A percentile compares a stretch with the other conserved stretches of the same genome.
Evolutionary conservation across 2,797 vertebrate species (phyloP).

Genomic region (Threskiornis aethiopicus): DNA sequence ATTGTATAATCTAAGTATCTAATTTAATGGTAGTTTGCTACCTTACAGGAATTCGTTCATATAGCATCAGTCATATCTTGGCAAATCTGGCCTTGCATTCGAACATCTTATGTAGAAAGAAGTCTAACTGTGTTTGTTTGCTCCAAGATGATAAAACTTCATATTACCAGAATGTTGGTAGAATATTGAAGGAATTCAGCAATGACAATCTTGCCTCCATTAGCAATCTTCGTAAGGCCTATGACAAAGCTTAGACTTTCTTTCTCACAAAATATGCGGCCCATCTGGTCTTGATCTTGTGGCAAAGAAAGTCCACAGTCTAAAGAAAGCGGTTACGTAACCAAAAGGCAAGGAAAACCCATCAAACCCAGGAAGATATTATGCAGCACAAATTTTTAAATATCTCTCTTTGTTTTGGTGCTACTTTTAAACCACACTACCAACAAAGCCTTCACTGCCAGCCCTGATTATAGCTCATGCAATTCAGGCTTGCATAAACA

Average conservation of each 20-base stretch:
- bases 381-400: neutral
- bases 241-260: neutral
- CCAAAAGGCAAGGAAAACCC: neutral
- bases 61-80: neutral
- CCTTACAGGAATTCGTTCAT: neutral
- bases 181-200: neutral
- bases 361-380: neutral
- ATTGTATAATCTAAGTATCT: neutral
- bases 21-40: neutral
- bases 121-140: neutral
- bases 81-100: neutral
- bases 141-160: neutral
- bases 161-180: neutral
- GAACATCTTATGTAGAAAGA: neutral
- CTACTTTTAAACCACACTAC: neutral
- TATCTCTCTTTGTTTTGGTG: accelerated
- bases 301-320: neutral
- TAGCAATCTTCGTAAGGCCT: neutral
- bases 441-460: neutral
- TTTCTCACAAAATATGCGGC: neutral
- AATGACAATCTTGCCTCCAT: neutral
- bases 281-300: neutral
- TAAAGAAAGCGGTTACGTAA: neutral
- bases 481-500: neutral
- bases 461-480: neutral